phyloP scores from a whole-genome alignment of 2,113 vertebrate genomes.

The Corythaeola cristata region DNA sequence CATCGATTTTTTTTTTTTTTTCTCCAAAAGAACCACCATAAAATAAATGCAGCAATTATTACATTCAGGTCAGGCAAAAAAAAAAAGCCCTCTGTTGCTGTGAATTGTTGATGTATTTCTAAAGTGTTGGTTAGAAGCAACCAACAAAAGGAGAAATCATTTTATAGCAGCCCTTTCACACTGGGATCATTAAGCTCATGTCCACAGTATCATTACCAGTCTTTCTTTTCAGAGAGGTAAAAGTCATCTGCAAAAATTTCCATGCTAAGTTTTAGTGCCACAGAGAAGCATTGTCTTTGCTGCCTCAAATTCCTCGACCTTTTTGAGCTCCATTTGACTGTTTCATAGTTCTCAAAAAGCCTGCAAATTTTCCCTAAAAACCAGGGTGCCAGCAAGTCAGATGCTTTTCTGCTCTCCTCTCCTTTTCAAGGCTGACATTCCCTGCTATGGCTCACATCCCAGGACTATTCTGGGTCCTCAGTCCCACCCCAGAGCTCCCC shows the following conservation, averaged over 20 bases:
- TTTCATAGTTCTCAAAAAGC: background rate
- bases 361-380: background rate
- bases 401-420: background rate
- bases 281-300: background rate
- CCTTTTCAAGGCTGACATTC: background rate
- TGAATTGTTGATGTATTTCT: conserved; percentile 49
- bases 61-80: background rate
- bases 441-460: rapidly evolving
- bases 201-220: conserved; percentile 25
- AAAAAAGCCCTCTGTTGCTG: conserved; percentile 14
- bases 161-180: conserved; percentile 41
- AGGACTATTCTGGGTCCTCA: background rate
- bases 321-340: background rate
- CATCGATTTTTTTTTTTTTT: background rate
- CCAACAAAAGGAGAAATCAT: conserved; percentile 20
- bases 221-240: conserved; percentile 21
- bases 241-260: conserved; percentile 24
- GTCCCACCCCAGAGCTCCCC: background rate
- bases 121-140: conserved; percentile 24
- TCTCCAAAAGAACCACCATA: background rate
- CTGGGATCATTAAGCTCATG: conserved; percentile 27
- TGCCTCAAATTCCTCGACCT: background rate
- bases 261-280: background rate
- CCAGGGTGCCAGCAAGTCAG: background rate
- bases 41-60: conserved; percentile 55